These are phyloP conservation scores for Cordilura impudica DNA, from an alignment of 2,888 invertebrate genomes.

Conservation along the genomic window DNA sequence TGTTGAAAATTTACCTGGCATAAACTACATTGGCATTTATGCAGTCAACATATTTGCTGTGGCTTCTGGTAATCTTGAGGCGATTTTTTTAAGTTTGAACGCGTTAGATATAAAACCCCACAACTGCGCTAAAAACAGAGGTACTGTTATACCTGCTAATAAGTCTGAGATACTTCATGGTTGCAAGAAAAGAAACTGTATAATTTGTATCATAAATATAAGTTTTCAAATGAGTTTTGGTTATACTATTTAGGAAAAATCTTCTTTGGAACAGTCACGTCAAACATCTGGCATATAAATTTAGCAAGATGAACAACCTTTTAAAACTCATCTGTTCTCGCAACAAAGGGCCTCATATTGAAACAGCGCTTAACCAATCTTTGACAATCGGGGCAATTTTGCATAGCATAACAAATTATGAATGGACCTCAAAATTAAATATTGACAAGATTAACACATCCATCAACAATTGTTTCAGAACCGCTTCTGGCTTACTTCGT, in stretches of 20 bases:
- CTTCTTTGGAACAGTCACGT: too few species aligned
- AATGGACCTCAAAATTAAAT: neutral
- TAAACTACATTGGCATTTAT: too few species aligned
- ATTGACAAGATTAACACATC: too few species aligned
- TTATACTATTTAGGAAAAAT: neutral
- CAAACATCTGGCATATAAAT: too few species aligned
- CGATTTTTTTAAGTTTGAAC: neutral
- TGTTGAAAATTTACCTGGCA: too few species aligned
- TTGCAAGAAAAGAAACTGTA: neutral
- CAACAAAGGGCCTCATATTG: too few species aligned
- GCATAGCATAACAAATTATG: slow-evolving; percentile 13
- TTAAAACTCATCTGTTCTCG: too few species aligned
- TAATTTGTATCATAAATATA: neutral
- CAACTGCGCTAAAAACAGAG: neutral
- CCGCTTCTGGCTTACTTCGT: too few species aligned
- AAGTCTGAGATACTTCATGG: neutral
- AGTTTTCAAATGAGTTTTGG: neutral
- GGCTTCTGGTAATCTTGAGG: neutral
- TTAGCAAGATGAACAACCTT: too few species aligned
- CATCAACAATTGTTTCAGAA: too few species aligned
- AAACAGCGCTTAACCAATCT: slow-evolving; percentile 5
- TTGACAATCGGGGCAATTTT: slow-evolving; percentile 14
- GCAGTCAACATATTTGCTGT: neutral
- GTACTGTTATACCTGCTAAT: neutral
- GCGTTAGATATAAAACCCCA: neutral